phyloP scores from a whole-genome alignment of 2,113 vertebrate species.

The Trochalopteron elliotii region DNA sequence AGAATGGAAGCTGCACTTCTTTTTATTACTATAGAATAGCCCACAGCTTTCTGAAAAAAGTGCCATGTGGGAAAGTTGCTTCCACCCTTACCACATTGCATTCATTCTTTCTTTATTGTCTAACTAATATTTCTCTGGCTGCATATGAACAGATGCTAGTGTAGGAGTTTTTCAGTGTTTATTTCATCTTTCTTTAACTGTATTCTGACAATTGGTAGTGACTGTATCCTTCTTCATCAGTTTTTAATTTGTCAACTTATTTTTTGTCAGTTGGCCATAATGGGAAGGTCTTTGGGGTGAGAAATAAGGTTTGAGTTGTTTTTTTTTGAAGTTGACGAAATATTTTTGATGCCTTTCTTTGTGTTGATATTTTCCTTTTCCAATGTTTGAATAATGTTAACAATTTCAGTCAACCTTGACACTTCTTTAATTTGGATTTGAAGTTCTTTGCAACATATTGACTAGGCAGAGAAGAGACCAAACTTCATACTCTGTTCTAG shows the following conservation, averaged over 20 bases:
- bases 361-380: not conserved
- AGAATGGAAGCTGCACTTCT: not conserved
- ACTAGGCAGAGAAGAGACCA: not conserved
- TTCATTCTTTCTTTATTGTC: not conserved
- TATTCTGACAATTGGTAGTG: not conserved
- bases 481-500: not conserved
- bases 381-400: not conserved
- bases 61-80: not conserved
- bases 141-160: not conserved
- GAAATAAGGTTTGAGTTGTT: not conserved
- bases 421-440: not conserved
- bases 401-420: not conserved
- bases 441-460: not conserved
- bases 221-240: not conserved
- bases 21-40: rapidly evolving
- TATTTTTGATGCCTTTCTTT: not conserved
- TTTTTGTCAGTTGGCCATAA: not conserved
- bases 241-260: not conserved
- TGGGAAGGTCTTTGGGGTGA: not conserved
- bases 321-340: not conserved
- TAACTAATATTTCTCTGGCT: not conserved
- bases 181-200: not conserved
- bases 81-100: not conserved
- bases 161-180: not conserved
- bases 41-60: not conserved